phyloP scores from a whole-genome alignment of 2,113 vertebrate species.

The Nesospiza acunhae region DNA sequence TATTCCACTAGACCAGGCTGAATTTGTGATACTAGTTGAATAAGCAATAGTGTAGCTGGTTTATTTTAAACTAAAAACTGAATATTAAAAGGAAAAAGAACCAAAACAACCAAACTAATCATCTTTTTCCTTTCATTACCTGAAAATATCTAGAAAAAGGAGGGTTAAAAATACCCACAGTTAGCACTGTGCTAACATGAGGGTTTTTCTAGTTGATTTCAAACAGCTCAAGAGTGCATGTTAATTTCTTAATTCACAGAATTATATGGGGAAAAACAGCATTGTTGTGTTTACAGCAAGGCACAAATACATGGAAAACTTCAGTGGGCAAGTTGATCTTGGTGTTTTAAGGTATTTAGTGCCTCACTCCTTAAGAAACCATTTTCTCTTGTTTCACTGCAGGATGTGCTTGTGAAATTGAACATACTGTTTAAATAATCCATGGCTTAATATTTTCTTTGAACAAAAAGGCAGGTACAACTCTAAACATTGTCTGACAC shows the following conservation, averaged over 20 bases:
- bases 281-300: not conserved
- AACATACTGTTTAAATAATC: not conserved
- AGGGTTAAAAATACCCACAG: not conserved
- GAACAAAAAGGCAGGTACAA: not conserved
- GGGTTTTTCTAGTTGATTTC: conserved; percentile 3
- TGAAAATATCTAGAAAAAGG: not conserved
- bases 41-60: not conserved
- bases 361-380: not conserved
- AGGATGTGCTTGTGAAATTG: not conserved
- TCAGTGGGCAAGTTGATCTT: not conserved
- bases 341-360: not conserved
- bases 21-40: not conserved
- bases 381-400: not conserved
- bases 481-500: not conserved
- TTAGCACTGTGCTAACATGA: not conserved
- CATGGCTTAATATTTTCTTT: not conserved
- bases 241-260: conserved; percentile 8
- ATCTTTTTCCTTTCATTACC: not conserved
- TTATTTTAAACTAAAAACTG: not conserved
- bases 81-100: not conserved
- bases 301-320: not conserved
- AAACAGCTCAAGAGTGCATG: not conserved
- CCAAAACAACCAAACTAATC: fast-evolving
- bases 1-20: not conserved
- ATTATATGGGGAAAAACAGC: not conserved